Base-by-base conservation (phyloP, 2,797 vertebrate genomes). In the Fringilla coelebs region DNA sequence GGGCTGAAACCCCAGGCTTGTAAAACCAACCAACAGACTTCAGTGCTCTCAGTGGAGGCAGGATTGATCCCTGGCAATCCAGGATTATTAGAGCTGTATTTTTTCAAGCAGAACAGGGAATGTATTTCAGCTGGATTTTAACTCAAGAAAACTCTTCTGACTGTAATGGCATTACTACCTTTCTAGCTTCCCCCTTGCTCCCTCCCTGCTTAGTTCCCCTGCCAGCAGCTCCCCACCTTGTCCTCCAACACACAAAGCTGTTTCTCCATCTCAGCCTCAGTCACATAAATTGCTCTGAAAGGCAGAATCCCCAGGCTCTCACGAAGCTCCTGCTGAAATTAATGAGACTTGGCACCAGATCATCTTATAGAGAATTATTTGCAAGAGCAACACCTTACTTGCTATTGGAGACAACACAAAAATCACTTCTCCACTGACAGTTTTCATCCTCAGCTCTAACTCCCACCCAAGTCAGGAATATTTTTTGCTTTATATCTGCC, bases 301-400 rank as follows among this genome's bases (percentile, higher is more conserved):
- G 57, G 71, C 83, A 91, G 65, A 52, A 92, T 90, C 91, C 91
- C 94, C 88, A 70, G 75, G 63, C 73, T 87, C 76, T 84, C 82
- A 46, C 32, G 48, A 88, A 96, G 92, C 85, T 85, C 77, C 91
- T 46, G 68, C 61, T 71, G 52, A 90, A 94, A 82, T 88, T 94
- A 95, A 94, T 7, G n/a, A 94, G 85, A 82, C 68, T 90, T 94
- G 96, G 95, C 94, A 85, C 41, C 43, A 67, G 34, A 63, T 79
- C 70, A 49, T 88, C 79, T 57, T 31, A 25, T 7, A 51, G 28
- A 76, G 80, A 85, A 52, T 22, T 36, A 85, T 67, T 90, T 87
- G 75, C 84, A 94, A 80, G 78, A 72, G 52, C 68, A 94, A 90
- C 81, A 92, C 92, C 74, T 94, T 81, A 17, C 58, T 87, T 51